phyloP scores from a whole-genome alignment of 1,140 invertebrate genomes.

The Berghia stephanieae region DNA sequence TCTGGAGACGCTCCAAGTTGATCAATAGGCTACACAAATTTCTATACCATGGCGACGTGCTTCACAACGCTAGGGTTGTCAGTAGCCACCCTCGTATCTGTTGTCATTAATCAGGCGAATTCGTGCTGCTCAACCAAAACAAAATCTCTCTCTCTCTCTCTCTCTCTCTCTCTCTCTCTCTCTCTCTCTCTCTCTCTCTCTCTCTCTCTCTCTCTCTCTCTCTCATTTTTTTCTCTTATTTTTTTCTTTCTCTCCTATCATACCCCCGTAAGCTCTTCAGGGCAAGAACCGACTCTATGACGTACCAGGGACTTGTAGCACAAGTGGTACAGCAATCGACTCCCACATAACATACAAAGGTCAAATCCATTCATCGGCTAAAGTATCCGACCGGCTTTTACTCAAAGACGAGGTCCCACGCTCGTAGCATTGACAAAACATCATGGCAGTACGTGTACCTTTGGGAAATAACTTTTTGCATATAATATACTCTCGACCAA shows the following conservation, averaged over 20 bases:
- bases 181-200: conserved; percentile 9
- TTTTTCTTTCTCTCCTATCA: background rate
- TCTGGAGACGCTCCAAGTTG: too few relatives aligned
- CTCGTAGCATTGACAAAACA: background rate
- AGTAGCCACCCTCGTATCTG: too few relatives aligned
- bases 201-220: conserved; percentile 21
- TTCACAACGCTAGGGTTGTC: too few relatives aligned
- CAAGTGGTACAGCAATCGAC: background rate
- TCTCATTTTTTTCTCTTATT: background rate
- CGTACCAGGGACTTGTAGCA: background rate
- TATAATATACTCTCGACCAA: too few relatives aligned
- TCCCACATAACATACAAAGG: background rate
- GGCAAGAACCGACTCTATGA: background rate
- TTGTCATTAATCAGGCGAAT: background rate
- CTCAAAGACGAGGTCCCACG: background rate
- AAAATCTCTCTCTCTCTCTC: background rate
- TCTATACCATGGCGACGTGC: too few relatives aligned
- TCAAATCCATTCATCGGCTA: background rate
- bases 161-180: background rate
- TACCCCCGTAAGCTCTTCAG: background rate
- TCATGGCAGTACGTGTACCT: too few relatives aligned
- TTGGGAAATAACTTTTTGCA: too few relatives aligned
- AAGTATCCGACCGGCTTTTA: background rate
- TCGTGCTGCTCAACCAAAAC: background rate
- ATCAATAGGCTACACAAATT: too few relatives aligned